Conservation (phyloP, 2,113 vertebrate species). For the Turdus rufiventris region DNA sequence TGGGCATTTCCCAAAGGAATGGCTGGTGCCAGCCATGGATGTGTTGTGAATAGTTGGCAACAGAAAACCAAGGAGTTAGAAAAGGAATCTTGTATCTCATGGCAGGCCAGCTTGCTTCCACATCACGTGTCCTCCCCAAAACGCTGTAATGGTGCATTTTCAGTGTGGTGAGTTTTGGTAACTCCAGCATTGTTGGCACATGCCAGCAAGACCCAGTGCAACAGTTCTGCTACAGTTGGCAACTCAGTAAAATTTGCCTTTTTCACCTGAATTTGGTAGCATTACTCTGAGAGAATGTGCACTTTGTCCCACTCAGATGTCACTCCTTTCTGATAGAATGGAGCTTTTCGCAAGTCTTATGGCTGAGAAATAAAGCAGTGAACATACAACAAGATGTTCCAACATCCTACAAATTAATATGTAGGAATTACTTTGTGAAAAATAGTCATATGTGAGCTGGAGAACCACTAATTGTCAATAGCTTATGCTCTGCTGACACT, state of each 20-base stretch:
- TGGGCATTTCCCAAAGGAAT: background rate
- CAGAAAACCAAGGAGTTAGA: background rate
- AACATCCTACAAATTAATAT: background rate
- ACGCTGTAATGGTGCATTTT: background rate
- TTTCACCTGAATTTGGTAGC: background rate
- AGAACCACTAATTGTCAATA: background rate
- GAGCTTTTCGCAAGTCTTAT: background rate
- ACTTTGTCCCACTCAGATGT: background rate
- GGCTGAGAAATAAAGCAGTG: background rate
- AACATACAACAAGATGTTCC: background rate
- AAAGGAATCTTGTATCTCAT: background rate
- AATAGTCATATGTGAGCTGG: background rate
- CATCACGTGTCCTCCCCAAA: background rate
- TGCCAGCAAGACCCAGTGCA: background rate
- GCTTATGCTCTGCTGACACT: background rate
- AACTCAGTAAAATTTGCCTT: background rate
- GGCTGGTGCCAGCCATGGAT: rapidly evolving
- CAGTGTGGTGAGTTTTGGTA: background rate
- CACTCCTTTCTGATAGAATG: background rate
- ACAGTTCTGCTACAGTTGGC: background rate
- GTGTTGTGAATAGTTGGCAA: rapidly evolving
- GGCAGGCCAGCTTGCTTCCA: background rate
- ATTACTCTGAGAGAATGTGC: background rate
- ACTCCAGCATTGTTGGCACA: background rate
- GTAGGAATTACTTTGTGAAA: background rate